These are phyloP conservation scores for Erpetoichthys calabaricus DNA, from an alignment of 2,797 vertebrate genomes.

Conservation along the genomic window DNA sequence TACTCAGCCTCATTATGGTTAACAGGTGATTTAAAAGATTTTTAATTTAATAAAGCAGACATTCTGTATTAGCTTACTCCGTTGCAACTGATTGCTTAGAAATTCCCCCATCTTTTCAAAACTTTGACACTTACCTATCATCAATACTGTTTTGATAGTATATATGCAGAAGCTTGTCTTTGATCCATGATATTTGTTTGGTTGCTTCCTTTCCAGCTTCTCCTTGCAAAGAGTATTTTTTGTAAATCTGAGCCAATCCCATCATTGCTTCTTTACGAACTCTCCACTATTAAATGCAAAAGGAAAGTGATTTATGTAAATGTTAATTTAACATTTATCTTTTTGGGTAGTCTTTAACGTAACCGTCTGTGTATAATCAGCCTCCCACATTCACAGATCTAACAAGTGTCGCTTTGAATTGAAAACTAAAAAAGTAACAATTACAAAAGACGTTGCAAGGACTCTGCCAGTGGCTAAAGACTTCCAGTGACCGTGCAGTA, in stretches of 20 bases:
- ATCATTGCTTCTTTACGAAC: constrained; percentile 97
- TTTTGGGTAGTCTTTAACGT: no score
- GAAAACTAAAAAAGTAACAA: constrained; percentile 21
- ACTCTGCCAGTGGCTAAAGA: no score
- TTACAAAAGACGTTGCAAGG: constrained; percentile 16
- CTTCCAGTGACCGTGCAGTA: no score
- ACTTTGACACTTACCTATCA: constrained; percentile 61
- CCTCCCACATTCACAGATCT: no score
- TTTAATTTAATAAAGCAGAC: no score
- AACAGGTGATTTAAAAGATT: no score
- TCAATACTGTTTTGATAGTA: constrained; percentile 98
- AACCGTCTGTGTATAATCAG: no score
- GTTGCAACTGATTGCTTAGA: no score
- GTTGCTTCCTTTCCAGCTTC: constrained; percentile 85
- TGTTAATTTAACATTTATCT: no score
- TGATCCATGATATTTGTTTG: constrained; percentile 94
- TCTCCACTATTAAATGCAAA: constrained; percentile 59
- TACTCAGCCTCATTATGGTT: no score
- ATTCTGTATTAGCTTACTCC: no score
- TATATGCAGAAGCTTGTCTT: constrained; percentile 93
- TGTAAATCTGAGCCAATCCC: constrained; percentile 94
- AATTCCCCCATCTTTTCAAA: no score
- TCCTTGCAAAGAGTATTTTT: constrained; percentile 84
- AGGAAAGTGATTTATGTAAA: neutral
- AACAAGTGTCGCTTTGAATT: constrained; percentile 10